phyloP scores from a whole-genome alignment of 2,113 vertebrate genomes.

The Hydrolagus affinis region DNA sequence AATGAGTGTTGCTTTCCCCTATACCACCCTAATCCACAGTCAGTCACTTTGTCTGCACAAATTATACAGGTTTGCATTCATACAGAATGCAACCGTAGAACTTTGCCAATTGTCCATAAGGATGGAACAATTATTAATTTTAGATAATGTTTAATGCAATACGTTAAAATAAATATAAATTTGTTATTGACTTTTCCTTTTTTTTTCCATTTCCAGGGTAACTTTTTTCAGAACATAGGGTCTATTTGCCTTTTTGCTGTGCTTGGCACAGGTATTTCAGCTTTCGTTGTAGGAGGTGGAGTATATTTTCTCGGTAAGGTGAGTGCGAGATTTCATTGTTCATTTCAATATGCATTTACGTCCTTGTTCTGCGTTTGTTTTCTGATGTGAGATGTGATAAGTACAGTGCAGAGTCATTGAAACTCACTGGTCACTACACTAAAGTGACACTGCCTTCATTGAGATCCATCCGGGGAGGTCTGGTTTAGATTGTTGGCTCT shows the following conservation, averaged over 20 bases:
- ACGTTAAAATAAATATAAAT: background rate
- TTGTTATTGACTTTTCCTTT: background rate
- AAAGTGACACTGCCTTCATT: too few species aligned
- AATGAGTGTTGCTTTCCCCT: background rate
- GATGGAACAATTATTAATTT: background rate
- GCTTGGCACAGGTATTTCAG: conserved; percentile 90
- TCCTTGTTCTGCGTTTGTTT: background rate
- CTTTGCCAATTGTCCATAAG: background rate
- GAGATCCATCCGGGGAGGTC: too few species aligned
- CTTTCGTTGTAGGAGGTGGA: conserved; percentile 93
- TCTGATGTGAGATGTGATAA: background rate
- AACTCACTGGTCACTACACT: too few species aligned
- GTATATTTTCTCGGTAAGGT: conserved; percentile 97
- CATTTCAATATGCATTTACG: background rate
- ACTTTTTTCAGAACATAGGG: conserved; percentile 98
- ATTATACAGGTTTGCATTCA: too few species aligned
- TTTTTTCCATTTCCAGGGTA: conserved; percentile 62
- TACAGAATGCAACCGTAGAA: background rate
- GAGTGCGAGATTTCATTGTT: conserved; percentile 41
- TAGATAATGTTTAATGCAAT: background rate
- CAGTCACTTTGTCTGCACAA: background rate
- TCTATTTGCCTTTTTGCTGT: conserved; percentile 95
- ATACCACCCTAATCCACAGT: background rate
- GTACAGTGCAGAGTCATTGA: too few species aligned
- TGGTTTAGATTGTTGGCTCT: too few species aligned